phyloP scores from a whole-genome alignment of 2,888 invertebrate species.

The Cybosia mesomella region DNA sequence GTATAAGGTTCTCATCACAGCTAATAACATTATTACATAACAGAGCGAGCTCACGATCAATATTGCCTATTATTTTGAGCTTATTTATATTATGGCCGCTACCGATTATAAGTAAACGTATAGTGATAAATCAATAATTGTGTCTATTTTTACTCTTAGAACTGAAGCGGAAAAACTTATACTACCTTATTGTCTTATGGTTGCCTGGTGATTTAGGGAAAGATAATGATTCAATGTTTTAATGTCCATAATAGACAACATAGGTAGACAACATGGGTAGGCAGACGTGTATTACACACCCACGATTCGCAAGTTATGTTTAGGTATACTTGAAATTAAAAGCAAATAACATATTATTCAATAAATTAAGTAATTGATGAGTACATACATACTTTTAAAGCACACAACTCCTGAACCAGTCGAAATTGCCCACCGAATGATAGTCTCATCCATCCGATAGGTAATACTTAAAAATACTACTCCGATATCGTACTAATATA shows the following conservation, averaged over 20 bases:
- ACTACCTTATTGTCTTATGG: not conserved
- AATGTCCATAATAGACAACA: no score
- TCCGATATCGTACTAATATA: no score
- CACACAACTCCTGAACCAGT: not conserved
- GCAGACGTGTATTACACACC: no score
- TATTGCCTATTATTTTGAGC: slow-evolving; percentile 39
- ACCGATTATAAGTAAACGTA: slow-evolving; percentile 27
- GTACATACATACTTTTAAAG: no score
- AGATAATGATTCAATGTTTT: not conserved
- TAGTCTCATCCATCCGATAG: no score
- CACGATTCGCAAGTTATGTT: no score
- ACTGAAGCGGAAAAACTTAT: not conserved
- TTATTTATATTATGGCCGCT: slow-evolving; percentile 33
- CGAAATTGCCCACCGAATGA: no score
- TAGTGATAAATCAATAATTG: slow-evolving; percentile 23
- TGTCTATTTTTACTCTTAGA: slow-evolving; percentile 19
- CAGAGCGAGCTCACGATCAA: slow-evolving; percentile 48
- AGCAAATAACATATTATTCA: not conserved
- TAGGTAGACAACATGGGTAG: no score
- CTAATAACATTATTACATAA: no score
- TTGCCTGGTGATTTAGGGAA: not conserved
- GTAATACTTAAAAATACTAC: no score
- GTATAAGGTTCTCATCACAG: slow-evolving; percentile 57
- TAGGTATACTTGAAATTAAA: no score
- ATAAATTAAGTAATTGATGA: not conserved